Evolutionary conservation across 2,113 vertebrate species (phyloP).

Genomic region (Phylloscopus whistleri): DNA sequence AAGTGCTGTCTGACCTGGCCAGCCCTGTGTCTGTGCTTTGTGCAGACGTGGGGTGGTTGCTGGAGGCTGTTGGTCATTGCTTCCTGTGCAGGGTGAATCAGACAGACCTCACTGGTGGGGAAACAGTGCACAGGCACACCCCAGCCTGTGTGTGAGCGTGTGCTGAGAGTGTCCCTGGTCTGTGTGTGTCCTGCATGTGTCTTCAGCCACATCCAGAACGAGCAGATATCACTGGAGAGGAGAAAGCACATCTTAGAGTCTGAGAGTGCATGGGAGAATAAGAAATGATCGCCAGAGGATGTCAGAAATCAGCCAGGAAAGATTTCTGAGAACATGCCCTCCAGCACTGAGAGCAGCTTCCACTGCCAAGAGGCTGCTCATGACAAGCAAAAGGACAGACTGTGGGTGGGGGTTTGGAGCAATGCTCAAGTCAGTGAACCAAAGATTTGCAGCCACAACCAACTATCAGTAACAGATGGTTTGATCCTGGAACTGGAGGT

Average conservation of each 20-base stretch:
- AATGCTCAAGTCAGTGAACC: background rate
- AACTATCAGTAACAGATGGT: background rate
- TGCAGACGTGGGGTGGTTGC: background rate
- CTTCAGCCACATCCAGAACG: background rate
- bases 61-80: background rate
- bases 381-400: background rate
- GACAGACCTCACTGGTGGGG: rapidly evolving
- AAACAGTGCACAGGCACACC: rapidly evolving
- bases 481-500: background rate
- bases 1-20: background rate
- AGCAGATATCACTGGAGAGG: background rate
- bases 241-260: background rate
- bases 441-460: background rate
- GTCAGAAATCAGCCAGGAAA: background rate
- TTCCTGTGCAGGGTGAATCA: background rate
- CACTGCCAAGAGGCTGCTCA: background rate
- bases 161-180: background rate
- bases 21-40: background rate
- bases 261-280: background rate
- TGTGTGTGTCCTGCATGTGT: background rate
- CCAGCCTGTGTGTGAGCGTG: background rate
- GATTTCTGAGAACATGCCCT: background rate
- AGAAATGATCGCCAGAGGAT: background rate
- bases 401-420: background rate
- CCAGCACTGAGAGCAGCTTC: background rate